Conservation (phyloP, 2,113 vertebrate species). For the Stigmatopora nigra region DNA sequence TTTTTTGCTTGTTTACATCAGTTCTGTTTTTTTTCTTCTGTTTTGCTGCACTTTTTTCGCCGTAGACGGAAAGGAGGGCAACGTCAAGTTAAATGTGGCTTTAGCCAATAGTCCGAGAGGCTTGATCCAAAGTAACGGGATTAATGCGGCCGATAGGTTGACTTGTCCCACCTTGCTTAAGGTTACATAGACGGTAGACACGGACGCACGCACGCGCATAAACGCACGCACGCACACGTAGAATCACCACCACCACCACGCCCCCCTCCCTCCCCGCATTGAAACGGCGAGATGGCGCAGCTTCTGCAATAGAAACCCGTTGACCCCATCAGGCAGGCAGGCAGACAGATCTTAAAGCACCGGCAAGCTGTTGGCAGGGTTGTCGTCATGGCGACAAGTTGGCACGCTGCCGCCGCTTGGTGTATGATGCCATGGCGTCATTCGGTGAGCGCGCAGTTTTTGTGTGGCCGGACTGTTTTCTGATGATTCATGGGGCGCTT, state of each 20-base stretch:
- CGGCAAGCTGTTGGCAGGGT: conserved; percentile 9
- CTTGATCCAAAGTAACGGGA: conserved; percentile 45
- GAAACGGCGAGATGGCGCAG: background rate
- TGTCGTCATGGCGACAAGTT: conserved; percentile 36
- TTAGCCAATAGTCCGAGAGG: conserved; percentile 30
- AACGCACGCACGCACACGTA: background rate
- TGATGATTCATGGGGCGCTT: conserved; percentile 7
- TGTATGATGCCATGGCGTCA: conserved; percentile 24
- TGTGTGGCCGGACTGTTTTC: conserved; percentile 15
- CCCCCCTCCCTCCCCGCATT: background rate
- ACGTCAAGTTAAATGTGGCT: conserved; percentile 36
- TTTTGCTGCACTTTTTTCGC: background rate
- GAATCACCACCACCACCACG: background rate
- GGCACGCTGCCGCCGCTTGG: conserved; percentile 4
- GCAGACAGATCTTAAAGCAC: background rate
- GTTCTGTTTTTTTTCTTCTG: background rate
- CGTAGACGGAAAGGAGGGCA: conserved; percentile 36
- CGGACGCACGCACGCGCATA: background rate
- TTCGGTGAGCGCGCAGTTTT: conserved; percentile 23
- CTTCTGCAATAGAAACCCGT: conserved; percentile 30
- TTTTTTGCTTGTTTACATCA: conserved; percentile 15
- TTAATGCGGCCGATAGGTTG: conserved; percentile 24
- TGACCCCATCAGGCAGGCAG: conserved; percentile 8
- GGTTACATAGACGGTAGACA: background rate
- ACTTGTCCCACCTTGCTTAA: conserved; percentile 1